Percentiles rank a stretch among this genome's conserved stretches.
Conservation (phyloP, 2,113 vertebrate genomes). For the Myiagra hebetior region DNA sequence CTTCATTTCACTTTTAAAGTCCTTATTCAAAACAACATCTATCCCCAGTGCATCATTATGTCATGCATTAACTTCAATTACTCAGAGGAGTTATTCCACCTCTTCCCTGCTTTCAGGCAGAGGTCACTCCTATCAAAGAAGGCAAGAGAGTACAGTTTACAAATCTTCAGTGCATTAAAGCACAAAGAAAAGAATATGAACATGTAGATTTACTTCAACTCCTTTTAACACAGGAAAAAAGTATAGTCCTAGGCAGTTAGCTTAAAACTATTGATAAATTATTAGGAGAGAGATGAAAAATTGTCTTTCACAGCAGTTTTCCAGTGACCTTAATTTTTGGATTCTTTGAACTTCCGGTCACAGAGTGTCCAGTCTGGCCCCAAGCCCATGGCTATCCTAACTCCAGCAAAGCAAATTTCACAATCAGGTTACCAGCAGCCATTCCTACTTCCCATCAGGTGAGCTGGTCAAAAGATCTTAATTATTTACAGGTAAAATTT, state of each 20-base stretch:
- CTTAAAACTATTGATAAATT: neutral
- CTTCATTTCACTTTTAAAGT: neutral
- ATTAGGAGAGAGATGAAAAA: neutral
- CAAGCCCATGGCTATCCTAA: neutral
- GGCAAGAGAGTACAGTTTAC: neutral
- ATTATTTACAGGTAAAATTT: neutral
- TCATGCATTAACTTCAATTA: neutral
- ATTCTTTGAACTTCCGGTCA: neutral
- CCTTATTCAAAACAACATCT: neutral
- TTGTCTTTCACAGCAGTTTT: neutral
- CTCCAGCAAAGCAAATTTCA: neutral
- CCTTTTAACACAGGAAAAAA: neutral
- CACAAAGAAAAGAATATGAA: neutral
- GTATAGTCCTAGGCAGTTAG: neutral
- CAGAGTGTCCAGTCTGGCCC: neutral
- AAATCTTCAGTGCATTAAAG: neutral
- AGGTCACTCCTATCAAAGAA: neutral
- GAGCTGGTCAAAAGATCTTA: neutral
- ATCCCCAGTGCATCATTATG: neutral
- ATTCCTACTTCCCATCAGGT: neutral
- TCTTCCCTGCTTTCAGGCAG: neutral
- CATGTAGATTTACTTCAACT: neutral
- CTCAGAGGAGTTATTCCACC: neutral
- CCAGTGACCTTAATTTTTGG: neutral
- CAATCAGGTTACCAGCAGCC: neutral